Evolutionary conservation across 2,113 vertebrate species (phyloP), one percentile per base, ranked within the genome.

Genomic region (Caranx melampygus): DNA sequence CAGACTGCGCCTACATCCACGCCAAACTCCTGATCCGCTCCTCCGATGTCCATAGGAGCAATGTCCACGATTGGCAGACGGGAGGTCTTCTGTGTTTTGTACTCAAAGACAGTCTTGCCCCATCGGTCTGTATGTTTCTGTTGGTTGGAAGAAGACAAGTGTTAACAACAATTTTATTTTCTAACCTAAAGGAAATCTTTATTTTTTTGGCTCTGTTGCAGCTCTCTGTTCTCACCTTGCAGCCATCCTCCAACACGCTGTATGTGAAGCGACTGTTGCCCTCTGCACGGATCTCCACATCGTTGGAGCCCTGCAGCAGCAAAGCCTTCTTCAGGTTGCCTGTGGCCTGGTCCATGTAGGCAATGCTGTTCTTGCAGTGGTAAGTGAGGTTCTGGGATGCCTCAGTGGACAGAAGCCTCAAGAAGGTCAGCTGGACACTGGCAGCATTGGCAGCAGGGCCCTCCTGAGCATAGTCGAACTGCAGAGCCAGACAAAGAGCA

Each of bases 221-320:
- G 51, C 33, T 45, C 6, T 42, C 20, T 6, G 21, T 10, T 2
- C 96, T 92, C 83, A 99, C 98, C 96, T 97, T 96, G 96, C 98
- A 99, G 82, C 96, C 96, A 26, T 99, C 98, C 94, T 97, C 96
- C 95, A 97, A 69, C 79, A 96, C 97, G 0, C 89, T 95, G 85
- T 99, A 99, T 0, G 98, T 98, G 93, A 99, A 99, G 88, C 98
- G 95, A 94, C 97, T 98, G 93, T 97, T 99, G 94, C 98, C 98
- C 87, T 99, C 98, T 0, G 98, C 96, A 40, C 97, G 95, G 92
- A 99, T 97, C 95, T 99, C 97, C 31, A 99, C 97, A 0, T 99
- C 97, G 0, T 99, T 99, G 93, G 97, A 97, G 54, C 98, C 98
- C 90, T 98, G 97, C 88, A 99, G 93, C 86, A 99, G 95, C 89